Evolutionary conservation across 2,888 invertebrate species (phyloP).

Genomic region (Saturnia japonica): DNA sequence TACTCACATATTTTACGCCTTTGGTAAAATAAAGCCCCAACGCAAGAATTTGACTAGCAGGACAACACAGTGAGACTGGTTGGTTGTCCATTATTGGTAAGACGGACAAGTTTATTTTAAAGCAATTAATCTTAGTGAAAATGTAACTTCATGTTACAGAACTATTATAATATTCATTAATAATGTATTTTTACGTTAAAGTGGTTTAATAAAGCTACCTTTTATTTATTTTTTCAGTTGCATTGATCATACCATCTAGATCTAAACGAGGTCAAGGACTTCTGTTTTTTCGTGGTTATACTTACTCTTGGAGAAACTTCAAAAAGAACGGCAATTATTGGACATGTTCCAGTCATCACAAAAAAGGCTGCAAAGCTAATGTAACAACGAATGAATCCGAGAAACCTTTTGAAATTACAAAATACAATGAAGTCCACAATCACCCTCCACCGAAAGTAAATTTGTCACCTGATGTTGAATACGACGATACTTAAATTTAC

Average conservation of each 20-base stretch:
- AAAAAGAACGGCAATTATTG: constrained; percentile 57
- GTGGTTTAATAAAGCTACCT: constrained; percentile 14
- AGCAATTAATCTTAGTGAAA: no score
- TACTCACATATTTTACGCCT: background rate
- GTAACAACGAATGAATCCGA: constrained; percentile 49
- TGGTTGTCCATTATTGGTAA: background rate
- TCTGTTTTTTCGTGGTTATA: constrained; percentile 55
- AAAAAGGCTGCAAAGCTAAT: constrained; percentile 63
- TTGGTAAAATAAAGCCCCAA: background rate
- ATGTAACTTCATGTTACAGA: no score
- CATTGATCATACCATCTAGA: constrained; percentile 57
- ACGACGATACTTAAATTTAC: constrained; percentile 1
- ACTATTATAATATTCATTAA: no score
- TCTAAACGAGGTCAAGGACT: constrained; percentile 49
- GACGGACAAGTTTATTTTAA: background rate
- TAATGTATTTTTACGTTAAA: background rate
- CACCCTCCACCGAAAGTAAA: constrained; percentile 49
- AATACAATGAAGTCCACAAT: constrained; percentile 46
- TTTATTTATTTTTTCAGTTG: constrained; percentile 46
- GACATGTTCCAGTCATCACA: constrained; percentile 68
- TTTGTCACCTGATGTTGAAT: constrained; percentile 30
- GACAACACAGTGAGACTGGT: background rate
- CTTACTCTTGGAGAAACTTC: constrained; percentile 57
- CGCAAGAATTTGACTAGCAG: background rate
- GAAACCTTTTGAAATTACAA: constrained; percentile 44